Evolutionary conservation across 2,888 invertebrate species (phyloP), one percentile per base, ranked within the genome.

Genomic region (Agrenia bidenticulata): DNA sequence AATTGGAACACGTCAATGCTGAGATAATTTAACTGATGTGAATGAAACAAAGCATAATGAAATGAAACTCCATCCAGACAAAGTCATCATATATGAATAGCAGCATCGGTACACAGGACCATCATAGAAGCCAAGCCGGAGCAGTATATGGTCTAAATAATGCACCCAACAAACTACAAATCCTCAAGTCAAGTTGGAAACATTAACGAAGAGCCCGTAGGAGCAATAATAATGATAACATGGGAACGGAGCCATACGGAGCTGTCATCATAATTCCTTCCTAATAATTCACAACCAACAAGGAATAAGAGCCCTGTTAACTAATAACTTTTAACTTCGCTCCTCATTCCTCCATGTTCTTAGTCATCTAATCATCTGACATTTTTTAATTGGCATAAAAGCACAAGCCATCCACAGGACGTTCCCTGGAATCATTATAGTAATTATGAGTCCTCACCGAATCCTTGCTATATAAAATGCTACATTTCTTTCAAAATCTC

Each of bases 1-100:
- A 69, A 72, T 72, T 64, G 64, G 42, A 26, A 64, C 59, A 59
- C 59, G 58, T 63, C 63, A 63, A 61, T 60, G 60, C 39, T 60
- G 50, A 37, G 51, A 60, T 61, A 61, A 61, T 51, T 51, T 51
- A 51, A 54, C 41, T 53, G 41, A 49, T 49, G 54, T 53, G 51
- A 51, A 51, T 37, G 49, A 51, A 50, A 60, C 51, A 61, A 51
- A 60, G 19, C 37, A 24, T 15, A 17, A 55, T 27, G 37, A 55
- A 32, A 32, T 19, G 39, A 41, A 11, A 41, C 32, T 21, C 37
- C 27, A 17, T 55, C 4, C 32, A 11, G 19, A 21, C n/a, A 37
- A 32, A 37, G 55, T 32, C 56, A 56, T 39, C 19, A 27, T 21
- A 54, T 15, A 54, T 26, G 13, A n/a, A 5, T 9, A 50, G 50